A percentile compares a stretch with the other conserved stretches of the same genome.
These are phyloP conservation scores for Chelmon rostratus DNA, from an alignment of 2,797 vertebrate genomes.

Conservation along the genomic window DNA sequence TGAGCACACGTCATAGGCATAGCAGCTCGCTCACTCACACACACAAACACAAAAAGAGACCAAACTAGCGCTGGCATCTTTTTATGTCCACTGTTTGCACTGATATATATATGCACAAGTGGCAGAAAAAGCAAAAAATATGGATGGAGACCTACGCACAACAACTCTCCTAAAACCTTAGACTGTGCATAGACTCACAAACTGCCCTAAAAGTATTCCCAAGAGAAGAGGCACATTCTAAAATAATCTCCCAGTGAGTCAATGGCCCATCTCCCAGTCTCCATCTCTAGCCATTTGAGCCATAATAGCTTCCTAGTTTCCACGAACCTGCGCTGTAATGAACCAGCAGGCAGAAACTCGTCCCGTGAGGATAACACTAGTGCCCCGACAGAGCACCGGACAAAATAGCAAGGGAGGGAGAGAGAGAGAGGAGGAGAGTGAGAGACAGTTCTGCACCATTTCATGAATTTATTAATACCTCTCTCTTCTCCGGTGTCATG, in stretches of 20 bases:
- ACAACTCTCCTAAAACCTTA: constrained; percentile 3
- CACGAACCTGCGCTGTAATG: constrained; percentile 55
- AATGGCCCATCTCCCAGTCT: constrained; percentile 52
- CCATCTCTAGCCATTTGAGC: constrained; percentile 54
- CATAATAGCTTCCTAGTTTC: constrained; percentile 64
- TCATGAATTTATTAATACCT: constrained; percentile 71
- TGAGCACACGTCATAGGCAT: constrained; percentile 42
- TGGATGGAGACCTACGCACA: not conserved
- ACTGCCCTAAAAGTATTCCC: constrained; percentile 46
- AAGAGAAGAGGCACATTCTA: constrained; percentile 29
- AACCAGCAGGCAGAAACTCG: constrained; percentile 60
- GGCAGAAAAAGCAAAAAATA: constrained; percentile 9
- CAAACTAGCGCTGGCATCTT: constrained; percentile 13
- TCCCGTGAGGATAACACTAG: constrained; percentile 52
- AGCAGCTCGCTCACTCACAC: not conserved
- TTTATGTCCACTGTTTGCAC: constrained; percentile 9
- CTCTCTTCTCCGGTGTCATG: constrained; percentile 39
- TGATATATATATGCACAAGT: constrained; percentile 6
- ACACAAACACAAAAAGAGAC: constrained; percentile 10
- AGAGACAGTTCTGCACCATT: constrained; percentile 58
- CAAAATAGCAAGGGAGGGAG: constrained; percentile 39
- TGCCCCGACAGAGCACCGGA: constrained; percentile 46
- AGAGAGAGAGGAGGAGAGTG: constrained; percentile 4
- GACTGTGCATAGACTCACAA: constrained; percentile 5
- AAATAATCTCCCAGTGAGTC: constrained; percentile 61